phyloP scores from a whole-genome alignment of 1,140 invertebrate species.

The Eriocheir sinensis region DNA sequence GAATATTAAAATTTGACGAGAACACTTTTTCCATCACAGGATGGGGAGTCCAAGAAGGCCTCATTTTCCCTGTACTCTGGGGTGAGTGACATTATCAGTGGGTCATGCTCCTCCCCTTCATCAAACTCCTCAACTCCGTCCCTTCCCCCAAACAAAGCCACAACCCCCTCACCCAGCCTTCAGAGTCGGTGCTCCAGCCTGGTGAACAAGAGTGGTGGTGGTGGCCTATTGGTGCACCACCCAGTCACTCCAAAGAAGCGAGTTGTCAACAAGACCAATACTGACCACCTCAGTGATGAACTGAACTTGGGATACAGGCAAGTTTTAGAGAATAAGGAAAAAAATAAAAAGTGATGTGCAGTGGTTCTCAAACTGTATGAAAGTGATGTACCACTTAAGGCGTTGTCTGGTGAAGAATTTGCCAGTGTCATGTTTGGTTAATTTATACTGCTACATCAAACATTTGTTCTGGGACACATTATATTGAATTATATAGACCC shows the following conservation, averaged over 20 bases:
- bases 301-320: slow-evolving; percentile 69
- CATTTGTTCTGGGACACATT: too few relatives aligned
- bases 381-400: too few relatives aligned
- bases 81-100: slow-evolving; percentile 71
- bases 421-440: too few relatives aligned
- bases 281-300: slow-evolving; percentile 71
- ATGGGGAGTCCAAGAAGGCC: slow-evolving; percentile 39
- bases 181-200: slow-evolving; percentile 39
- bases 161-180: background rate
- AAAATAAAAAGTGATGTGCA: too few relatives aligned
- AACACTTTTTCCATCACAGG: background rate
- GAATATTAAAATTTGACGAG: background rate
- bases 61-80: slow-evolving; percentile 65
- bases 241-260: slow-evolving; percentile 72
- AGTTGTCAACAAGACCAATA: slow-evolving; percentile 63
- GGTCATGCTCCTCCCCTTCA: slow-evolving; percentile 42
- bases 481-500: too few relatives aligned
- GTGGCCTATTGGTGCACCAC: slow-evolving; percentile 69
- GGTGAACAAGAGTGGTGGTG: slow-evolving; percentile 58
- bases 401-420: too few relatives aligned
- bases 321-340: background rate
- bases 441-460: too few relatives aligned
- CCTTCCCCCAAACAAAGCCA: slow-evolving; percentile 44
- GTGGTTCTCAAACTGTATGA: too few relatives aligned
- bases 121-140: slow-evolving; percentile 66